Evolutionary conservation across 2,113 vertebrate species (phyloP).

Genomic region (Trichechus manatus): DNA sequence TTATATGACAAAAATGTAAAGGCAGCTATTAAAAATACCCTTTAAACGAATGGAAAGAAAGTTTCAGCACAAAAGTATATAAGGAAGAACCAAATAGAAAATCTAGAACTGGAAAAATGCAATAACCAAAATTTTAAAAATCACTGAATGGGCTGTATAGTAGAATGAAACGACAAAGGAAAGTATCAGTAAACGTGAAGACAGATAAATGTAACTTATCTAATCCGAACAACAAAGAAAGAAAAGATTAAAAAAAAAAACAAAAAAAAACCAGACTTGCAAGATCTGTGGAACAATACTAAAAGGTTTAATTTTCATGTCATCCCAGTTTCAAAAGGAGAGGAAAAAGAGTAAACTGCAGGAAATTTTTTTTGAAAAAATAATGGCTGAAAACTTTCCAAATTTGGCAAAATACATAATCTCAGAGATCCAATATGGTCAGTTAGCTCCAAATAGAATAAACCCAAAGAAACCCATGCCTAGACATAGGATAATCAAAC

Average conservation of each 20-base stretch:
- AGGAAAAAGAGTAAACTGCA: background rate
- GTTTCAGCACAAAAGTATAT: background rate
- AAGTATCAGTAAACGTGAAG: constrained; percentile 15
- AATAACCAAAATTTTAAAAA: constrained; percentile 31
- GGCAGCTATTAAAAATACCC: background rate
- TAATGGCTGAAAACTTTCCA: background rate
- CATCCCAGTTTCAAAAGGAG: background rate
- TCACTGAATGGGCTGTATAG: background rate
- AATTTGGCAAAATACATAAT: constrained; percentile 10
- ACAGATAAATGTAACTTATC: background rate
- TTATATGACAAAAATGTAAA: background rate
- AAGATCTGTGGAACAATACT: background rate
- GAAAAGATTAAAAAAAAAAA: background rate
- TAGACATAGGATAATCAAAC: background rate
- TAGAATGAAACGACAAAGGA: background rate
- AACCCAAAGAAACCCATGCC: background rate
- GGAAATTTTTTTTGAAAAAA: no score
- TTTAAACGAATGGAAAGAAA: background rate
- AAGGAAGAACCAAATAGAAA: constrained; percentile 17
- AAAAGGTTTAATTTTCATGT: background rate
- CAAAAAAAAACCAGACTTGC: background rate
- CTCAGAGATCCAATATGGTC: background rate
- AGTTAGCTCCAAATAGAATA: background rate
- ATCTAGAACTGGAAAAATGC: background rate
- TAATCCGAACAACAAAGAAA: background rate